Percentiles rank a stretch among this genome's conserved stretches.
These are phyloP conservation scores for western clawed frog (Xenopus tropicalis) DNA, from an alignment of 2,113 vertebrate species.

Conservation along the genomic window DNA sequence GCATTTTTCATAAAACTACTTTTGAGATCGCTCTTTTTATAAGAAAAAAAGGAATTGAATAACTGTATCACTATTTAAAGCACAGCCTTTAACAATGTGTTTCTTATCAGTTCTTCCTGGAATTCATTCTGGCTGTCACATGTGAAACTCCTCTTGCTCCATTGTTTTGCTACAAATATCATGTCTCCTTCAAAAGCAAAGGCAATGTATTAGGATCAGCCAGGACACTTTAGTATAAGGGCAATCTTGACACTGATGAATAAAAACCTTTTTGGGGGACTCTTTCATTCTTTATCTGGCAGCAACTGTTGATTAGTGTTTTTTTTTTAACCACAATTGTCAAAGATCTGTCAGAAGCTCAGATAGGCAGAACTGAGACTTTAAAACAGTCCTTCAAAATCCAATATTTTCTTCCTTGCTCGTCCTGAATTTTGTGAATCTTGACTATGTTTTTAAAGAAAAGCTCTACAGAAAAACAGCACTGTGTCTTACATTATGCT, in stretches of 20 bases:
- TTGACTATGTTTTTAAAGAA: neutral
- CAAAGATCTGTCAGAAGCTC: slow-evolving; percentile 1
- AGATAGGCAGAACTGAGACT: neutral
- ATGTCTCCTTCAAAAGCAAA: slow-evolving; percentile 27
- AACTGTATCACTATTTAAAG: no score
- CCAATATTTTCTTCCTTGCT: neutral
- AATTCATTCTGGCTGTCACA: slow-evolving; percentile 8
- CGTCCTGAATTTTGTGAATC: neutral
- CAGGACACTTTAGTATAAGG: slow-evolving; percentile 17
- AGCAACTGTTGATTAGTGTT: slow-evolving; percentile 16
- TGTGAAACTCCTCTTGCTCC: neutral
- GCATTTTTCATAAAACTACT: no score
- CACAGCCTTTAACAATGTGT: neutral
- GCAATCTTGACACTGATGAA: slow-evolving; percentile 39
- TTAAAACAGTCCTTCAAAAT: neutral
- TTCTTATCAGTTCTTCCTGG: neutral
- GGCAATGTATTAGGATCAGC: slow-evolving; percentile 1
- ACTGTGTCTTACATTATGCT: neutral
- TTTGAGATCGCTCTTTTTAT: no score
- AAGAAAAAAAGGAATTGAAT: no score
- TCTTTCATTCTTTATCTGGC: neutral
- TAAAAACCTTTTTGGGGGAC: slow-evolving; percentile 18
- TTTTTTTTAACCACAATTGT: slow-evolving; percentile 12
- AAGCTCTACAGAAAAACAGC: neutral
- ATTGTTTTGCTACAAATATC: slow-evolving; percentile 33